phyloP scores from a whole-genome alignment of 1,140 invertebrate species.

The Helicoverpa armigera region DNA sequence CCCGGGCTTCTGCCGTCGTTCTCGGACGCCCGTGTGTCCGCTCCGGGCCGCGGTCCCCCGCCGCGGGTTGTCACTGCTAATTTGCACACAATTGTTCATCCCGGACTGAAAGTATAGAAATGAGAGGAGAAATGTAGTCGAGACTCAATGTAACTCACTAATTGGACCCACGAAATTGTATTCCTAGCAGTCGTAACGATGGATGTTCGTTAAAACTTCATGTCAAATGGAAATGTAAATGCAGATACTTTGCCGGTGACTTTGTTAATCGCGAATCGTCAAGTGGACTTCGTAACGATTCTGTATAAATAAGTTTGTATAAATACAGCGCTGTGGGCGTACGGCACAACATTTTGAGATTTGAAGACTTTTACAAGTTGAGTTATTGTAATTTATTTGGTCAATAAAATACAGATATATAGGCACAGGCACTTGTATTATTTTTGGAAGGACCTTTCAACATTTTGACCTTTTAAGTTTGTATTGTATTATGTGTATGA shows the following conservation, averaged over 20 bases:
- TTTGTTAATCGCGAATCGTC: constrained; percentile 52
- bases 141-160: constrained; percentile 74
- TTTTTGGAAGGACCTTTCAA: no score
- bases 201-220: constrained; percentile 58
- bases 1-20: neutral
- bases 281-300: constrained; percentile 45
- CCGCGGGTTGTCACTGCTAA: constrained; percentile 79
- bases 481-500: no score
- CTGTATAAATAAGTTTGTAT: constrained; percentile 19
- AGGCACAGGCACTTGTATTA: no score
- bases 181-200: constrained; percentile 50
- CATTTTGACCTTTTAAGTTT: no score
- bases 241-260: constrained; percentile 49
- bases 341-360: no score
- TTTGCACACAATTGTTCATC: constrained; percentile 85
- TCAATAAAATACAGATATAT: no score
- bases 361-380: neutral
- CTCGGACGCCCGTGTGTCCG: constrained; percentile 59
- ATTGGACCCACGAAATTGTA: constrained; percentile 71
- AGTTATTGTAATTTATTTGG: no score
- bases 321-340: neutral
- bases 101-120: constrained; percentile 74
- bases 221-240: constrained; percentile 57
- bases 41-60: constrained; percentile 65
- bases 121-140: constrained; percentile 73